Percentiles rank a stretch among this genome's conserved stretches.
Evolutionary conservation across 23 tunicate genomes (phyloP).

Genomic region (Aplidium turbinatum): DNA sequence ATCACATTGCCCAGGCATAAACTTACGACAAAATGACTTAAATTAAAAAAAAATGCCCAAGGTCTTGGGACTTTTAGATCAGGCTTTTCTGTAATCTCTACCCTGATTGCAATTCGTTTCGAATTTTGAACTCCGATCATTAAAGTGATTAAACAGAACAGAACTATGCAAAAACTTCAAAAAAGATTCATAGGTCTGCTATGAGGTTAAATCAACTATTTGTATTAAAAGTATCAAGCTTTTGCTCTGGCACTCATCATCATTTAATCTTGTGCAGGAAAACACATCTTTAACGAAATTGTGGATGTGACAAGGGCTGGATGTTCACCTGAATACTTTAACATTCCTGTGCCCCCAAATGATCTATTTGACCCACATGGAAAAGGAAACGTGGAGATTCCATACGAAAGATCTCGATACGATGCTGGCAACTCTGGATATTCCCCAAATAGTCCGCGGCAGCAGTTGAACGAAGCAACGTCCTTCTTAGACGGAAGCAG

Average conservation of each 20-base stretch:
- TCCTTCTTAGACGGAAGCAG: slow-evolving; percentile 58
- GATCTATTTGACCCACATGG: slow-evolving; percentile 41
- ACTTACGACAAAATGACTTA: too few species aligned
- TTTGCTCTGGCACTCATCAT: too few species aligned
- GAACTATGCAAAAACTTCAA: too few species aligned
- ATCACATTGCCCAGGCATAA: too few species aligned
- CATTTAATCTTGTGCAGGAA: slow-evolving; percentile 40
- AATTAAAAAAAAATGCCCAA: too few species aligned
- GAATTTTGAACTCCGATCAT: background rate
- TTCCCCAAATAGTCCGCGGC: slow-evolving; percentile 33
- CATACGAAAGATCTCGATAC: slow-evolving; percentile 39
- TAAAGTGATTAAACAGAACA: too few species aligned
- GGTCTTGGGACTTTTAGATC: too few species aligned
- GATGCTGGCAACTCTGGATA: slow-evolving; percentile 33
- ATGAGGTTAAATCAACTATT: too few species aligned
- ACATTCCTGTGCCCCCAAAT: slow-evolving; percentile 48
- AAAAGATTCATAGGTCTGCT: too few species aligned
- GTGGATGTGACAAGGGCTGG: slow-evolving; percentile 49
- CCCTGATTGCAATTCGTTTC: background rate
- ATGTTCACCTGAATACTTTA: slow-evolving; percentile 80
- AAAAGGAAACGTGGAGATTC: slow-evolving; percentile 23
- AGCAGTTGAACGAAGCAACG: slow-evolving; percentile 49
- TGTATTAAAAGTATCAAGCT: too few species aligned
- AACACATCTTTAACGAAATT: slow-evolving; percentile 43
- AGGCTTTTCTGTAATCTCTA: too few species aligned